Evolutionary conservation across 2,113 vertebrate species (phyloP).

Genomic region (Catharus bicknelli): DNA sequence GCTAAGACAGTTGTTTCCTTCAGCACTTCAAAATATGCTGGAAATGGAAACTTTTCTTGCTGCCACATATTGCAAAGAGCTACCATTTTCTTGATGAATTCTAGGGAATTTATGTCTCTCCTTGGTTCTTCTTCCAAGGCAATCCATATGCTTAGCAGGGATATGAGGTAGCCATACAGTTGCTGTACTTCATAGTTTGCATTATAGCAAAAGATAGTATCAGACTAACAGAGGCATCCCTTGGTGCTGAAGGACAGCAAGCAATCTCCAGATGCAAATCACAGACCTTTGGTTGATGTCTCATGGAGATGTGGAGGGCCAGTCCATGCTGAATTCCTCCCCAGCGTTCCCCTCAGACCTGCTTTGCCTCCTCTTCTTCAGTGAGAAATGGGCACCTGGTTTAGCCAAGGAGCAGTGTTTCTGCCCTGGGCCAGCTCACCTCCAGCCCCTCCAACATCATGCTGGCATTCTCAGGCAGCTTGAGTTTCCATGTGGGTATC

Average conservation of each 20-base stretch:
- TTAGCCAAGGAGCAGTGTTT: background rate
- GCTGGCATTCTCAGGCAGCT: background rate
- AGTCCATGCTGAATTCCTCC: background rate
- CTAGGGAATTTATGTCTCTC: background rate
- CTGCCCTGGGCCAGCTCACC: background rate
- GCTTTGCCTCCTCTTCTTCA: background rate
- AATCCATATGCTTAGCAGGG: background rate
- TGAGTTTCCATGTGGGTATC: background rate
- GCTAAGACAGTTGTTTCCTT: background rate
- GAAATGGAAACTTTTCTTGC: background rate
- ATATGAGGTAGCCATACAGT: fast-evolving
- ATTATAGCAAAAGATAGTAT: background rate
- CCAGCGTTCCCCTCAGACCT: fast-evolving
- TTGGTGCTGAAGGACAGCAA: background rate
- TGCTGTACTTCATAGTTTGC: background rate
- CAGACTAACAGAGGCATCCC: background rate
- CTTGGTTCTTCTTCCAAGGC: background rate
- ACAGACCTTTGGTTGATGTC: background rate
- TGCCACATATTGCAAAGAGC: background rate
- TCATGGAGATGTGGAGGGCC: background rate
- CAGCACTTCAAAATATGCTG: background rate
- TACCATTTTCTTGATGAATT: background rate
- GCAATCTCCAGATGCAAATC: background rate
- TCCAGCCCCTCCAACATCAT: background rate
- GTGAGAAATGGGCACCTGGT: background rate